Conservation (phyloP, 2,113 vertebrate species). For the Echinops telfairi region DNA sequence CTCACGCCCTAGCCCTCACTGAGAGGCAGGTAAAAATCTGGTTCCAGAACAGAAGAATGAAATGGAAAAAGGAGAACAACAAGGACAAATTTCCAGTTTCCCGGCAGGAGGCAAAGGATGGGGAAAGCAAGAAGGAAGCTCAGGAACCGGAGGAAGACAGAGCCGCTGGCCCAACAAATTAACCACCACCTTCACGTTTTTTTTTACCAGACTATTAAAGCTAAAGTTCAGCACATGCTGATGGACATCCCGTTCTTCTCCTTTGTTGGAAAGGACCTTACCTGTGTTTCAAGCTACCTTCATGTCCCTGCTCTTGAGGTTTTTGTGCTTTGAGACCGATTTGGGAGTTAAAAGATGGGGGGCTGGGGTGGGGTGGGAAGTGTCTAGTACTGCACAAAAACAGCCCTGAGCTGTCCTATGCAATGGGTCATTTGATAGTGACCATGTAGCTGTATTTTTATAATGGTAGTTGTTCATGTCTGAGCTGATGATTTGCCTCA, state of each 20-base stretch:
- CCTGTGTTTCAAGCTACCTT: slow-evolving; percentile 80
- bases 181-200: slow-evolving; percentile 75
- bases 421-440: slow-evolving; percentile 83
- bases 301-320: slow-evolving; percentile 74
- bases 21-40: slow-evolving; percentile 93
- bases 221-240: slow-evolving; percentile 57
- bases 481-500: slow-evolving; percentile 82
- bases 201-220: slow-evolving; percentile 78
- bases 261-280: slow-evolving; percentile 65
- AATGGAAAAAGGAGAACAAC: slow-evolving; percentile 95
- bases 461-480: slow-evolving; percentile 81
- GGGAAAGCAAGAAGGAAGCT: slow-evolving; percentile 87
- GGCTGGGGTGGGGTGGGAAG: neutral
- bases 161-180: slow-evolving; percentile 84
- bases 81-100: slow-evolving; percentile 92
- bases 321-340: slow-evolving; percentile 75
- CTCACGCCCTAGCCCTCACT: slow-evolving; percentile 91
- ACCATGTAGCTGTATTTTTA: slow-evolving; percentile 83
- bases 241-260: slow-evolving; percentile 43
- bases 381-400: slow-evolving; percentile 69
- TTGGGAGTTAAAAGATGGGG: slow-evolving; percentile 63
- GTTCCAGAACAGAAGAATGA: slow-evolving; percentile 94
- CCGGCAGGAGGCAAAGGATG: slow-evolving; percentile 89
- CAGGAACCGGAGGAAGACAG: slow-evolving; percentile 86
- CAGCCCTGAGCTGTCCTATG: slow-evolving; percentile 61